Evolutionary conservation across 2,113 vertebrate genomes (phyloP), one percentile per base, ranked within the genome.

Genomic region (Polypterus bichir): DNA sequence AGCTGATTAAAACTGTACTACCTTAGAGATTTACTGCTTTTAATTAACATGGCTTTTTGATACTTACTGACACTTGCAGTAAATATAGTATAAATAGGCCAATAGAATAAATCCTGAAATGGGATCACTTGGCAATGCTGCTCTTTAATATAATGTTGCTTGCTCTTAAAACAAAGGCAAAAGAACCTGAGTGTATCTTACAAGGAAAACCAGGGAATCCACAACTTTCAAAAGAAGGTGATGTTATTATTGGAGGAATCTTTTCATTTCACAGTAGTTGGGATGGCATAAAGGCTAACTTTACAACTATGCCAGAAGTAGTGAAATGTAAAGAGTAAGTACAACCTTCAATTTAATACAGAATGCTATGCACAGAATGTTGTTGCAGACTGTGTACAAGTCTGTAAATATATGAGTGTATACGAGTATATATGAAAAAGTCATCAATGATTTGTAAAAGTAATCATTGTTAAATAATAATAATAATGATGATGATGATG

Each of bases 321-420:
- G 60, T 60, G 48, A 60, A 59, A 9, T 65, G 63, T 54, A 62
- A 60, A 10, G 59, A 62, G 60, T 67, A 70, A 81, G 79, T 79
- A 60, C 6, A 59, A 4, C 27, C 27, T 27, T 27, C 27, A 6
- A 58, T 3, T 8, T 8, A 52, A 52, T 52, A 10, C 51, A 52
- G 27, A 27, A 8, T 10, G 10, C 10, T 52, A 52, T 52, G 27
- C 27, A 27, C 27, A 27, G 27, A 27, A 27, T 27, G 27, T 27
- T 27, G 27, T 27, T 27, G 27, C 1, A 27, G 27, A 27, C 27
- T 27, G 27, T 27, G 2, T 27, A 27, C 27, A 27, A 1, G 27
- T 27, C 27, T 27, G 27, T 27, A 27, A 27, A 27, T 27, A 2
- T 27, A 27, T 27, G 27, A 27, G 27, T 27, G 27, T 27, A n/a